phyloP scores from a whole-genome alignment of 2,113 vertebrate genomes.

The Mohoua ochrocephala region DNA sequence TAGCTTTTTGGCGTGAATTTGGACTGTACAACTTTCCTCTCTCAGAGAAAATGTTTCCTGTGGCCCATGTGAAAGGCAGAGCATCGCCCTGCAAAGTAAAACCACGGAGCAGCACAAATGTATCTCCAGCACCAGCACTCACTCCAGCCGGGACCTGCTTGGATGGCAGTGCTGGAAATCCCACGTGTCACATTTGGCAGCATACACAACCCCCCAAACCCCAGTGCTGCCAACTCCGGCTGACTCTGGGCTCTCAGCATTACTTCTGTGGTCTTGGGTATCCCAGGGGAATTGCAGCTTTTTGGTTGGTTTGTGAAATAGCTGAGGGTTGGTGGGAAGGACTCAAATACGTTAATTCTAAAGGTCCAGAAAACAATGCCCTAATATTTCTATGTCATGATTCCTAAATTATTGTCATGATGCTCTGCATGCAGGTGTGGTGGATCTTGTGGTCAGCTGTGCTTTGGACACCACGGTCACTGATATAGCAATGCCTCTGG shows the following conservation, averaged over 20 bases:
- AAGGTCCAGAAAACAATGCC: background rate
- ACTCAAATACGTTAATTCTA: background rate
- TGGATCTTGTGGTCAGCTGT: background rate
- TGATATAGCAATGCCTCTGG: background rate
- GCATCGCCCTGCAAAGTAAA: background rate
- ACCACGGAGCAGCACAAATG: fast-evolving
- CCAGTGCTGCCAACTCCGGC: background rate
- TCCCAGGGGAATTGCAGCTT: background rate
- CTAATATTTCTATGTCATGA: fast-evolving
- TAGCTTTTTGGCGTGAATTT: background rate
- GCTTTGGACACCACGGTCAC: background rate
- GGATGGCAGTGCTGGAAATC: background rate
- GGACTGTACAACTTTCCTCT: background rate
- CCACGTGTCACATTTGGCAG: background rate
- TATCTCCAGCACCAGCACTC: background rate
- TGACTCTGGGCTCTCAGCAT: fast-evolving
- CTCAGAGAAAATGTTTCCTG: background rate
- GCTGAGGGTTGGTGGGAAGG: background rate
- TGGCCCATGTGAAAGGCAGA: background rate
- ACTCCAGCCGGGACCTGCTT: background rate
- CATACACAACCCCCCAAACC: fast-evolving
- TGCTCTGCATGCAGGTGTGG: fast-evolving
- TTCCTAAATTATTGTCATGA: background rate
- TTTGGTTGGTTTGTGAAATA: background rate
- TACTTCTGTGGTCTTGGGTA: background rate